These are phyloP conservation scores for Papilio protenor DNA, from an alignment of 2,888 invertebrate genomes.

Conservation along the genomic window DNA sequence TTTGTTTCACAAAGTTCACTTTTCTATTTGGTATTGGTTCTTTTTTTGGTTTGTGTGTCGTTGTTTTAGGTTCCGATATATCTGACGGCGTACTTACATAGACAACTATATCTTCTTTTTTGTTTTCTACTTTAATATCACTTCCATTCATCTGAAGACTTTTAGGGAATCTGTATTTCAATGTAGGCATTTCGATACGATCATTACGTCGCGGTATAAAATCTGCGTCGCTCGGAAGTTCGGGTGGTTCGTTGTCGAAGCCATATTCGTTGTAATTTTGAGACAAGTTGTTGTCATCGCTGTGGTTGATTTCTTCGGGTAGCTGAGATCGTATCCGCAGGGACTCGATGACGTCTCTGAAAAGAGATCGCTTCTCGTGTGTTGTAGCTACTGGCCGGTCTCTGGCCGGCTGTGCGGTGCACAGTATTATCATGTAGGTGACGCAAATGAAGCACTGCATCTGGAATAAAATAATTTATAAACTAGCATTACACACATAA, in stretches of 20 bases:
- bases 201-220: constrained; percentile 76
- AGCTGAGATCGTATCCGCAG: constrained; percentile 68
- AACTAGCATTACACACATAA: too few relatives aligned
- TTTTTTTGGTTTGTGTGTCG: constrained; percentile 66
- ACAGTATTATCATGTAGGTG: constrained; percentile 72
- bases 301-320: constrained; percentile 64
- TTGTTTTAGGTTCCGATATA: constrained; percentile 53
- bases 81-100: constrained; percentile 66
- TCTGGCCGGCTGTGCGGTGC: constrained; percentile 65
- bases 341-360: constrained; percentile 76
- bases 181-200: constrained; percentile 73
- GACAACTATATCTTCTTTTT: constrained; percentile 68
- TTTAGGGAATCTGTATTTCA: constrained; percentile 75
- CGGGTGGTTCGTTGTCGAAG: constrained; percentile 64
- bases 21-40: constrained; percentile 55
- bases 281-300: constrained; percentile 70
- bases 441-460: constrained; percentile 80
- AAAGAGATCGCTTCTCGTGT: constrained; percentile 70
- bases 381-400: constrained; percentile 55
- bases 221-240: constrained; percentile 67
- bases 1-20: constrained; percentile 53
- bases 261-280: constrained; percentile 65
- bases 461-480: constrained; percentile 56
- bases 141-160: constrained; percentile 56
- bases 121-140: constrained; percentile 52